phyloP scores from a whole-genome alignment of 2,888 invertebrate genomes.

The Syritta pipiens region DNA sequence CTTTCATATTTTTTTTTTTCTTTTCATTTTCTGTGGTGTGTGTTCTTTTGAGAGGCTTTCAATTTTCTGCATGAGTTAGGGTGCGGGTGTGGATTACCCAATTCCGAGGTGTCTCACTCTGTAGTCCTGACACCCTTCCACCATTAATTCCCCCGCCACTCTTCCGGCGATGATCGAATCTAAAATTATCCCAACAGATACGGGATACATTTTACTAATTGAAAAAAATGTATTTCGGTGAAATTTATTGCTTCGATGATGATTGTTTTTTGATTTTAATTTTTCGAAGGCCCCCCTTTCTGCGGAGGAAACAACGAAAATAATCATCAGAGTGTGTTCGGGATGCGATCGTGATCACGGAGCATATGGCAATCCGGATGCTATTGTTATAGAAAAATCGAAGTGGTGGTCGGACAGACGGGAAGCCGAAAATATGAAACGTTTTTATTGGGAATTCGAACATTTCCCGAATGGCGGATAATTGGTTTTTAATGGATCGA shows the following conservation, averaged over 20 bases:
- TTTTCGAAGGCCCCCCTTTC: too few species aligned
- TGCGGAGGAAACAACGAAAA: slow-evolving; percentile 1
- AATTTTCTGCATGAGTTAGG: slow-evolving; percentile 45
- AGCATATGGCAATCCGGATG: slow-evolving; percentile 2
- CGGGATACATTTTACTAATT: slow-evolving; percentile 40
- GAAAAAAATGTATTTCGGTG: slow-evolving; percentile 39
- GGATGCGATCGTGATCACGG: not conserved
- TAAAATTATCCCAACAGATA: slow-evolving; percentile 62
- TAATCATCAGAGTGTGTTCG: not conserved
- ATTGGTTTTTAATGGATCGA: slow-evolving; percentile 48
- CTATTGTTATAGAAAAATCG: not conserved
- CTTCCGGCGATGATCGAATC: slow-evolving; percentile 43
- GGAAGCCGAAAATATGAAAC: not conserved
- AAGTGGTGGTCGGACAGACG: not conserved
- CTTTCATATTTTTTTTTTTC: slow-evolving; percentile 24
- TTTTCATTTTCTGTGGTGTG: too few species aligned
- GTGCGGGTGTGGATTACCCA: slow-evolving; percentile 10
- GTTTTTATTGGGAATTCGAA: not conserved
- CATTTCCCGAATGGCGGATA: slow-evolving; percentile 25
- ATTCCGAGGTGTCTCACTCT: not conserved
- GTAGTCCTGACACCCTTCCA: slow-evolving; percentile 11
- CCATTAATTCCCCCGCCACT: slow-evolving; percentile 46
- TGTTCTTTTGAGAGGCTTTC: slow-evolving; percentile 15
- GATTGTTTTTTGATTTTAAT: slow-evolving; percentile 39
- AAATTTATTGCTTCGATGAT: slow-evolving; percentile 55